Evolutionary conservation across 2,888 invertebrate genomes (phyloP).

Genomic region (Campaea margaritaria): DNA sequence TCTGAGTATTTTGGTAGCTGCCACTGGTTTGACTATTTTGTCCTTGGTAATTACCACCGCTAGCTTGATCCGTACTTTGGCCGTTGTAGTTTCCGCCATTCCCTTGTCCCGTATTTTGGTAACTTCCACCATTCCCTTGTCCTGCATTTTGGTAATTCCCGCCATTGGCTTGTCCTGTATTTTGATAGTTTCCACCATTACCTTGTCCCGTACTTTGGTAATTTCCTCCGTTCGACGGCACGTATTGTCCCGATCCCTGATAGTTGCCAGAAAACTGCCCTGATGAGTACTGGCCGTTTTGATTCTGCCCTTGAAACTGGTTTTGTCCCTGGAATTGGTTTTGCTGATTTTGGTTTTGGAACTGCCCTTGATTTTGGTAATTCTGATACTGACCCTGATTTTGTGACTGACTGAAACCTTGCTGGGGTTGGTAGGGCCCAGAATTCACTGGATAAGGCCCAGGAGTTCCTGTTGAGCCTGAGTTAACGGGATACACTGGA

Average conservation of each 20-base stretch:
- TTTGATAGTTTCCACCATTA: conserved; percentile 13
- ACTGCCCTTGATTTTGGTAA: conserved; percentile 34
- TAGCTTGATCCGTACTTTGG: conserved; percentile 15
- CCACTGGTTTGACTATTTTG: conserved; percentile 19
- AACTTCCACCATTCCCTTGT: conserved; percentile 13
- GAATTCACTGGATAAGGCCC: conserved; percentile 11
- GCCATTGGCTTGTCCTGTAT: conserved; percentile 8
- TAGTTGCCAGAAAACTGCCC: conserved; percentile 36
- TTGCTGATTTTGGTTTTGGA: conserved; percentile 45
- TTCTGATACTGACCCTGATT: conserved; percentile 37
- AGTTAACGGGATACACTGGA: conserved; percentile 8
- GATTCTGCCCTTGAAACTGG: conserved; percentile 46
- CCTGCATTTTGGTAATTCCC: conserved; percentile 15
- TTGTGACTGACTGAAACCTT: conserved; percentile 20
- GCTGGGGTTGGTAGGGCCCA: conserved; percentile 36
- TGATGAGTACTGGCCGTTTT: conserved; percentile 38
- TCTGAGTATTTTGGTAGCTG: conserved; percentile 31
- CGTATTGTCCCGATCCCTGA: conserved; percentile 29
- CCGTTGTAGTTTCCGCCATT: conserved; percentile 18
- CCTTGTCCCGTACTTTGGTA: conserved; percentile 18
- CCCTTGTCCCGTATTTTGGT: conserved; percentile 8
- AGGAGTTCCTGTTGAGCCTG: background rate
- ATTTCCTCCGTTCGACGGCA: conserved; percentile 12
- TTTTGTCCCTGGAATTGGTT: conserved; percentile 43
- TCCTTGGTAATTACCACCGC: conserved; percentile 1